A percentile compares a stretch with the other conserved stretches of the same genome.
phyloP scores from a whole-genome alignment of 2,113 vertebrate genomes.

The Mastomys coucha region DNA sequence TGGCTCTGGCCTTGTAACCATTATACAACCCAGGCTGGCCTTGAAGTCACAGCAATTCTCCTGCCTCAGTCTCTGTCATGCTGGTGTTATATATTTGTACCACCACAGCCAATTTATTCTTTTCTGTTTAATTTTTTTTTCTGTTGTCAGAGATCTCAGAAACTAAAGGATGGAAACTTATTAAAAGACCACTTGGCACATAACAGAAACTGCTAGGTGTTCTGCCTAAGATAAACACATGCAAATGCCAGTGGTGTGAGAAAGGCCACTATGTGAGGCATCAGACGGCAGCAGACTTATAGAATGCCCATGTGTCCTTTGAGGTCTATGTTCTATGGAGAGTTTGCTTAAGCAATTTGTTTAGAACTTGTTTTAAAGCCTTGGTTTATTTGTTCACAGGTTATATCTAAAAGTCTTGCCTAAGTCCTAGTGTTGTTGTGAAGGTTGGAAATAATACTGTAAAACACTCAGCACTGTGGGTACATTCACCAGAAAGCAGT shows the following conservation, averaged over 20 bases:
- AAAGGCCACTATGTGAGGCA: neutral
- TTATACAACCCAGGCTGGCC: neutral
- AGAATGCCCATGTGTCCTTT: neutral
- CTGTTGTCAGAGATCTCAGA: neutral
- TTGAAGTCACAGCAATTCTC: neutral
- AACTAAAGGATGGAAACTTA: neutral
- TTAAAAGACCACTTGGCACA: neutral
- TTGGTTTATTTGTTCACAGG: neutral
- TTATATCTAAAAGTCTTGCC: neutral
- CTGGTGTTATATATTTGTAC: neutral
- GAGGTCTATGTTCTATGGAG: neutral
- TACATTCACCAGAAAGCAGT: neutral
- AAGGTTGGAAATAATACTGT: neutral
- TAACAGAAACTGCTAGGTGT: neutral
- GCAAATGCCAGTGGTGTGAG: fast-evolving
- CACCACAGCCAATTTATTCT: neutral
- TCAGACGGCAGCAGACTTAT: neutral
- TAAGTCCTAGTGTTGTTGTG: neutral
- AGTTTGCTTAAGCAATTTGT: neutral
- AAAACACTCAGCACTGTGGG: neutral
- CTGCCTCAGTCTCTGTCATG: neutral
- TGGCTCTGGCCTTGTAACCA: neutral
- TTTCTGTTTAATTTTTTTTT: neutral
- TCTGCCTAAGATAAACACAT: neutral
- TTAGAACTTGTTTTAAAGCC: neutral